Evolutionary conservation across 2,888 invertebrate genomes (phyloP), one percentile per base, ranked within the genome.

Genomic region (Capitulum mitella): DNA sequence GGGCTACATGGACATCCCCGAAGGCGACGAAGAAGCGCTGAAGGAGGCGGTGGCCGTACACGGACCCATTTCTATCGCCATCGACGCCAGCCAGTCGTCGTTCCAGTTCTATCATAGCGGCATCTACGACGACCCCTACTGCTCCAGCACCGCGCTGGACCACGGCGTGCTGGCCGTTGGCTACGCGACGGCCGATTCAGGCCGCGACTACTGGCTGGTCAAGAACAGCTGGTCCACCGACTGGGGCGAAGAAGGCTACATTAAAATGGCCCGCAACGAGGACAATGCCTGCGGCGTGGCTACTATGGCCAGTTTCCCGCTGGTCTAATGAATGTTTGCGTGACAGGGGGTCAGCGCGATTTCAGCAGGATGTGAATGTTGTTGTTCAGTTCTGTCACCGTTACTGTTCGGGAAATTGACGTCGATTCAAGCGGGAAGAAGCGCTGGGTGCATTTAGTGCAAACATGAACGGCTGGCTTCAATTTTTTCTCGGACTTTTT

Each of bases 241-340:
- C 26, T 97, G 95, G 95, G 96, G 96, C 48, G 89, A 91, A 77
- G 85, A 90, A 10, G 96, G 96, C 64, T 96, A 93, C 88, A 92
- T 96, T 84, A 92, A 91, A 87, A 95, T 97, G 91, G 89, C 93
- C 48, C 90, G 96, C 83, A 94, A 96, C 87, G 89, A 88, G 83
- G 83, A 91, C 54, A 96, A 96, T 86, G 90, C 92, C 85, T 96
- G 96, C 86, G 96, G 96, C 83, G 90, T 96, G 85, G 95, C 96
- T 79, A 88, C 91, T 74, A 86, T 88, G 81, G 92, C 95, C 81
- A 93, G 93, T 84, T 96, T 93, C 87, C 96, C 96, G 40, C 88
- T 93, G 79, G 94, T 95, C 83, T 94, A 90, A 85, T n/a, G n/a
- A n/a, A n/a, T n/a, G n/a, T n/a, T n/a, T n/a, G n/a, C n/a, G n/a